phyloP scores from a whole-genome alignment of 2,888 invertebrate genomes.

The Cepaea hortensis region DNA sequence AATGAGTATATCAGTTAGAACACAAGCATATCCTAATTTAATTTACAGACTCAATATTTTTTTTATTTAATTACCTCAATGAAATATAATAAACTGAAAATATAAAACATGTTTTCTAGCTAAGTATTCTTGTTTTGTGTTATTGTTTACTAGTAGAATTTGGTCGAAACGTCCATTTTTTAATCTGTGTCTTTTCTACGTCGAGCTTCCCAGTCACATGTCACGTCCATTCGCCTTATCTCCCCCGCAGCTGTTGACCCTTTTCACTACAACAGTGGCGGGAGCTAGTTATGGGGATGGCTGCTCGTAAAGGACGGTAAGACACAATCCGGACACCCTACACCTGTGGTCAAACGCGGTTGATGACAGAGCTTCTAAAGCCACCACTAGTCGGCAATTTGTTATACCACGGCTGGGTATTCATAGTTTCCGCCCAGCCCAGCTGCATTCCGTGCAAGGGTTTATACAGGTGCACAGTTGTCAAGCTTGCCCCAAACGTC shows the following conservation, averaged over 20 bases:
- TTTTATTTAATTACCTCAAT: no score
- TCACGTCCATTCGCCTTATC: no score
- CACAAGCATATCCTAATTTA: no score
- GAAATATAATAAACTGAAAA: no score
- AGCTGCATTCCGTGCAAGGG: neutral
- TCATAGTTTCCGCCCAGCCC: constrained; percentile 8
- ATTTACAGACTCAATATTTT: no score
- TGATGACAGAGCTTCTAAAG: constrained; percentile 32
- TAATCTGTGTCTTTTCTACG: no score
- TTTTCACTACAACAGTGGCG: neutral
- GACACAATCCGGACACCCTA: neutral
- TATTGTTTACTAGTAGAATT: no score
- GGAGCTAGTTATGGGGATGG: neutral
- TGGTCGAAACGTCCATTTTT: no score
- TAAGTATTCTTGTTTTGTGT: no score
- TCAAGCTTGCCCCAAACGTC: constrained; percentile 17
- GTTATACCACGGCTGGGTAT: neutral
- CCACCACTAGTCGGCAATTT: constrained; percentile 30
- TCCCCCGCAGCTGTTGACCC: neutral
- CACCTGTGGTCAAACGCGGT: neutral
- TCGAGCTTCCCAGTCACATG: no score
- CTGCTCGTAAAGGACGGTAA: neutral
- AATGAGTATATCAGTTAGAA: no score
- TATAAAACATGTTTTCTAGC: neutral
- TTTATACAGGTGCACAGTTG: constrained; percentile 26